Conservation (phyloP, 2,888 invertebrate genomes). For the Drosophila cognata region DNA sequence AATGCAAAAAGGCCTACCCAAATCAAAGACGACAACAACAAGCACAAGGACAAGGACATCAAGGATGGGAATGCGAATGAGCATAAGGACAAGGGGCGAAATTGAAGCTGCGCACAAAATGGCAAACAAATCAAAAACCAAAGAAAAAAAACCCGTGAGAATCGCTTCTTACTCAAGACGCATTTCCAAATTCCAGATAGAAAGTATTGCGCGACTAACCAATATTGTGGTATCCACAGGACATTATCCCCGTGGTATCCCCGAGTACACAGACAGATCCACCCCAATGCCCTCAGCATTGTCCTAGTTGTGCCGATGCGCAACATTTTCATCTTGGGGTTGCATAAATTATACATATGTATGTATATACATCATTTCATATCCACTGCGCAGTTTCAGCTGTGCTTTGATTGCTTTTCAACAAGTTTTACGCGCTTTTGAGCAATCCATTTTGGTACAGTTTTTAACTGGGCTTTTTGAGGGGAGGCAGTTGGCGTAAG, state of each 20-base stretch:
- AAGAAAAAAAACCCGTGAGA: constrained; percentile 61
- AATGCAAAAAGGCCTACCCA: constrained; percentile 65
- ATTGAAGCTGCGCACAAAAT: constrained; percentile 48
- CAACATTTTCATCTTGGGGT: constrained; percentile 56
- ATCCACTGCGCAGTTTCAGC: constrained; percentile 62
- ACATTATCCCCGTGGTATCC: too few relatives aligned
- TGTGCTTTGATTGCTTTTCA: constrained; percentile 61
- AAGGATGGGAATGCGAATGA: constrained; percentile 19
- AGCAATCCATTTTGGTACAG: constrained; percentile 66
- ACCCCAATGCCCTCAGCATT: constrained; percentile 43
- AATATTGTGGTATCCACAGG: constrained; percentile 56
- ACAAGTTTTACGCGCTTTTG: constrained; percentile 69
- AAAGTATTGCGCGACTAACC: constrained; percentile 44
- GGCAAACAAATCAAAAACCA: constrained; percentile 31
- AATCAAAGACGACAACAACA: constrained; percentile 62
- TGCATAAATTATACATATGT: constrained; percentile 65
- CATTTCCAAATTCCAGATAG: constrained; percentile 37
- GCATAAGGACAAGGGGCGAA: constrained; percentile 38
- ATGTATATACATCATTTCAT: constrained; percentile 1
- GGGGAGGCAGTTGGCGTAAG: not conserved
- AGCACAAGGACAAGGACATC: constrained; percentile 31
- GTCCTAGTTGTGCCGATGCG: constrained; percentile 26
- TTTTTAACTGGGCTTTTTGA: constrained; percentile 37
- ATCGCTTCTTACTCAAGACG: constrained; percentile 51
- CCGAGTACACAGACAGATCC: constrained; percentile 40